A percentile compares a stretch with the other conserved stretches of the same genome.
phyloP scores from a whole-genome alignment of 37 sponge, comb jelly and placozoan species.

The Cliona cf. orientalis region DNA sequence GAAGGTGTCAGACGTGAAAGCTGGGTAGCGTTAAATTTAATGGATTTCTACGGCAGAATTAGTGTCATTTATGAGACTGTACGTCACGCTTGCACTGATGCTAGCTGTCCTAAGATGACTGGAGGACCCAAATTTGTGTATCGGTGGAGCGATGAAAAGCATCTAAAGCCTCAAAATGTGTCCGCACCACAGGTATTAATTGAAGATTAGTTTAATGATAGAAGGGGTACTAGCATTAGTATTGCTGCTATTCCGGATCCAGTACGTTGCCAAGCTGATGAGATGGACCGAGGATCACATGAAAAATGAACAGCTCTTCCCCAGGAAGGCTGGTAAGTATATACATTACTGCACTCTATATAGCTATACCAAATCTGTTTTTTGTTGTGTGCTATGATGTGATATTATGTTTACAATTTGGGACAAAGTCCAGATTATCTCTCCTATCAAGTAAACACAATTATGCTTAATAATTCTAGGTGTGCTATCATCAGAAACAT shows the following conservation, averaged over 20 bases:
- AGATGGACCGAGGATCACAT: slow-evolving; percentile 89
- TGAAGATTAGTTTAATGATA: no score
- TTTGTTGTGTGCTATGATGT: no score
- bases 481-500: slow-evolving; percentile 81
- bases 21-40: slow-evolving; percentile 94
- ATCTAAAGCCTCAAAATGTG: slow-evolving; percentile 82
- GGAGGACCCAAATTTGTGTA: slow-evolving; percentile 95
- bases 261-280: slow-evolving; percentile 87
- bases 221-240: no score
- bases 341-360: no score
- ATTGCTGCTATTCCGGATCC: neutral
- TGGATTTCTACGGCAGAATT: slow-evolving; percentile 93
- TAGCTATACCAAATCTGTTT: no score
- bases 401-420: no score
- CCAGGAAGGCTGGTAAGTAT: slow-evolving; percentile 77
- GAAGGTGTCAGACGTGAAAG: slow-evolving; percentile 74
- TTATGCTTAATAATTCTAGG: slow-evolving; percentile 39
- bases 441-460: no score
- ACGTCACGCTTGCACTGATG: slow-evolving; percentile 72
- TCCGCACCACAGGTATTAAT: slow-evolving; percentile 78
- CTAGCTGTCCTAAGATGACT: slow-evolving; percentile 85
- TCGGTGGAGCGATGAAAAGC: slow-evolving; percentile 89
- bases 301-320: slow-evolving; percentile 80
- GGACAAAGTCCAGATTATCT: no score
- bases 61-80: slow-evolving; percentile 94